Evolutionary conservation across 1,140 invertebrate genomes (phyloP), one percentile per base, ranked within the genome.

Genomic region (Neocloeon triangulifer): DNA sequence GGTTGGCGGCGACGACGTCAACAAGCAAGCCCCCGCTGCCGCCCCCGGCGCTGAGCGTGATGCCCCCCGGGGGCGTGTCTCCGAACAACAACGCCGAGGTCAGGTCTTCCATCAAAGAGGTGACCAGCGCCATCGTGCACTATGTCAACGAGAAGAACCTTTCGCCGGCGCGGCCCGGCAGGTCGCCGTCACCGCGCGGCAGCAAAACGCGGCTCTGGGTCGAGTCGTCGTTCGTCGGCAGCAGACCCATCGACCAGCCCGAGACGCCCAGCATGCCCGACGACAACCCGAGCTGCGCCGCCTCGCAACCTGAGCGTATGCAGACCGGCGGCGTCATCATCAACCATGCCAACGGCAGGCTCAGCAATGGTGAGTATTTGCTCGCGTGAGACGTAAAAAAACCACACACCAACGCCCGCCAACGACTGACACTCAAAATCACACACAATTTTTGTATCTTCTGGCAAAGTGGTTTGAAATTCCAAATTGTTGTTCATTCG

Each of bases 41-140:
- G 34, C 43, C 39, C 45, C 27, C 42, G 43, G 29, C 50, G 46
- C 48, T 49, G 45, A 51, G 49, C 46, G 43, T 50, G 13, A 69
- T 69, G 14, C 66, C 68, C 33, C 66, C 72, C 12, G 25, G 21
- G 13, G 16, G 18, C 8, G 9, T 12, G 23, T 12, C 31, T 12
- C 9, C 19, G 8, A 21, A 19, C 19, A 32, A 22, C 10, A 29
- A 9, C 27, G 34, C 37, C n/a, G 35, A 36, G 9, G 82, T 88
- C 41, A 76, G 81, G 42, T 71, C 75, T 37, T 84, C 78, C 33
- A 86, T 88, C 50, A 84, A 82, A 51, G 80, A 84, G 55, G 80
- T 88, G 19, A 85, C 81, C 20, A 84, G 79, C 39, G 81, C 81
- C n/a, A 86, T 88, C 41, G 80, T 84, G 25, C 77, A 85, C 51